Evolutionary conservation across 2,797 vertebrate genomes (phyloP), one percentile per base, ranked within the genome.

Genomic region (Sylvilagus floridanus): DNA sequence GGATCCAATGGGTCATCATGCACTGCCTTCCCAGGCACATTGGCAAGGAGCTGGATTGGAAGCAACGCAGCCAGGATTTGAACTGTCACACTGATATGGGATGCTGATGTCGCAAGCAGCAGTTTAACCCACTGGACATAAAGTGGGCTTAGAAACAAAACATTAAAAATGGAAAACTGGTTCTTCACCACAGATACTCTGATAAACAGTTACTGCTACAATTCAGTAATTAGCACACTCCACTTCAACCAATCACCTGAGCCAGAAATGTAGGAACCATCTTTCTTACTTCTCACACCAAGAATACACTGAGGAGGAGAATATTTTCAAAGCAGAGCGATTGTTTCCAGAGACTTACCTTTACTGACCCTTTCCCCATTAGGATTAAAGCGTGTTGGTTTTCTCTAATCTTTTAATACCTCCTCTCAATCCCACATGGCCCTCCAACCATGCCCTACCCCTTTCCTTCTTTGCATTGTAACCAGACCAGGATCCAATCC

Each of bases 391-490:
- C 21, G 76, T 26, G 35, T 1, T 62, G 21, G 50, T 65, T 78
- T 88, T 76, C 65, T 93, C 71, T 86, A n/a, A 76, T 72, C 65
- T 90, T 78, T 87, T 71, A 69, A 50, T 73, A 78, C 6, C 32
- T 2, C 60, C 4, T 68, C 32, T 84, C 47, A 75, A 9, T 50
- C 19, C 73, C 54, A n/a, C 7, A 5, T 11, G 12, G 5, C n/a
- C 16, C 32, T 79, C 35, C 24, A 92, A 57, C 12, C 57, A 71
- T 47, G 13, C 7, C 11, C 42, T 84, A 21, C 63, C 2, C 62
- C 19, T 65, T 79, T 60, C 37, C 54, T 84, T 77, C 5, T 50
- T 14, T 73, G 76, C 42, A 63, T 4, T 52, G 32, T 12, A 79
- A 69, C 3, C 72, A 83, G 9, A n/a, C 2, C 32, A 24, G 22